Evolutionary conservation across 2,113 vertebrate species (phyloP).

Genomic region (Bungarus multicinctus): DNA sequence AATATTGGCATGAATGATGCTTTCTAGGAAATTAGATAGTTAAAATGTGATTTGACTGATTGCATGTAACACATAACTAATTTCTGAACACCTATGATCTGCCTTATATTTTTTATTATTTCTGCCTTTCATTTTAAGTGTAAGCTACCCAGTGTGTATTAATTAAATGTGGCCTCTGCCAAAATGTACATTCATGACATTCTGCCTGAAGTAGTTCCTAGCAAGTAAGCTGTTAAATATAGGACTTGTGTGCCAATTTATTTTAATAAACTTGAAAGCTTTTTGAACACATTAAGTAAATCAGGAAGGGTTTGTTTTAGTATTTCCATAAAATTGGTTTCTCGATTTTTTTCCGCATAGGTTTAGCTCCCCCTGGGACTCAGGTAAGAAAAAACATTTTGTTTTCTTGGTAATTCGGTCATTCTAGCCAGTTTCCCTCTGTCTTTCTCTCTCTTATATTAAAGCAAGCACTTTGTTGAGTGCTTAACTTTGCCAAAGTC

Average conservation of each 20-base stretch:
- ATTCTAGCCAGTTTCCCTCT: background rate
- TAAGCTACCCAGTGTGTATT: background rate
- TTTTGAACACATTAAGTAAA: background rate
- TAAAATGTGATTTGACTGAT: background rate
- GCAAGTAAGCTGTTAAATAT: background rate
- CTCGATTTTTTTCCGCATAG: conserved; percentile 39
- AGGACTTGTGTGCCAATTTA: background rate
- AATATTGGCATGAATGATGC: background rate
- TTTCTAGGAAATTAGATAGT: background rate
- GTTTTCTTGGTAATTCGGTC: background rate
- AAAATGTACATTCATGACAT: background rate
- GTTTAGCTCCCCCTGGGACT: conserved; percentile 76
- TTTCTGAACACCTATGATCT: background rate
- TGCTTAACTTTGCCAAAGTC: background rate
- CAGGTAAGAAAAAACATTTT: conserved; percentile 55
- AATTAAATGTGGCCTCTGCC: background rate
- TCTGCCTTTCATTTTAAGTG: background rate
- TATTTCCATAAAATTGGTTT: background rate
- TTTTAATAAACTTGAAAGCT: background rate
- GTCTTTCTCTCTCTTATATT: background rate
- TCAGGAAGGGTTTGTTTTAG: background rate
- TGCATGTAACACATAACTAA: background rate
- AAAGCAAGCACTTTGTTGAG: no score
- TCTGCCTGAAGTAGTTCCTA: background rate
- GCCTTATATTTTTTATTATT: background rate